Evolutionary conservation across 2,888 invertebrate species (phyloP).

Genomic region (Galerucella pusilla): DNA sequence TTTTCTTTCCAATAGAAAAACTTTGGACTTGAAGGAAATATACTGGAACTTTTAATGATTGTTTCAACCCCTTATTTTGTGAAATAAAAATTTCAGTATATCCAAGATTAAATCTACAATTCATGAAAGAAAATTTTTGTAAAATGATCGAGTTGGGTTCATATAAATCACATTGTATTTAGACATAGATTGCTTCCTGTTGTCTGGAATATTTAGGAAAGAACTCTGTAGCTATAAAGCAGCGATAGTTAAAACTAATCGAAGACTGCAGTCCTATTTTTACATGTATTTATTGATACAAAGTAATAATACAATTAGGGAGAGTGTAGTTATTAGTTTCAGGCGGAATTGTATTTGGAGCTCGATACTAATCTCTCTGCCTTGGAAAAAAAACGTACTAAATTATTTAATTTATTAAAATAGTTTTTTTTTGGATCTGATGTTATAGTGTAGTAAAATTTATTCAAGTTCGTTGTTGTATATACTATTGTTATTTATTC

Average conservation of each 20-base stretch:
- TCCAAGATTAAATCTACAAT: too few species aligned
- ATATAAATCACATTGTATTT: not conserved
- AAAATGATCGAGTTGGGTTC: too few species aligned
- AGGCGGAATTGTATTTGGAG: not conserved
- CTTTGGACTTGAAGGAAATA: too few species aligned
- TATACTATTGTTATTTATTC: conserved; percentile 4
- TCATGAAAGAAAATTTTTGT: too few species aligned
- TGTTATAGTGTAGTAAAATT: not conserved
- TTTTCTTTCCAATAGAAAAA: too few species aligned
- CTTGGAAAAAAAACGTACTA: not conserved
- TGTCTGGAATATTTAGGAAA: conserved; percentile 8
- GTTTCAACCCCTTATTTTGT: too few species aligned
- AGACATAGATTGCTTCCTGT: not conserved
- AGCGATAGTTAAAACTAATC: not conserved
- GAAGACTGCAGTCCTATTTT: not conserved
- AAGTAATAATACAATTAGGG: not conserved
- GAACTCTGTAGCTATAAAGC: conserved; percentile 13
- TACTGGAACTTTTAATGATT: too few species aligned
- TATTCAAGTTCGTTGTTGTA: not conserved
- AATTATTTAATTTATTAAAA: conserved; percentile 2
- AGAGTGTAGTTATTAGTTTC: not conserved
- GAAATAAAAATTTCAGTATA: too few species aligned
- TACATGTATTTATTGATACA: not conserved
- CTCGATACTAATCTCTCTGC: conserved; percentile 2
- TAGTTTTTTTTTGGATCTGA: not conserved